Percentiles rank a stretch among this genome's conserved stretches.
Evolutionary conservation across 2,797 vertebrate species (phyloP).

Genomic region (Sebastes taczanowskii): DNA sequence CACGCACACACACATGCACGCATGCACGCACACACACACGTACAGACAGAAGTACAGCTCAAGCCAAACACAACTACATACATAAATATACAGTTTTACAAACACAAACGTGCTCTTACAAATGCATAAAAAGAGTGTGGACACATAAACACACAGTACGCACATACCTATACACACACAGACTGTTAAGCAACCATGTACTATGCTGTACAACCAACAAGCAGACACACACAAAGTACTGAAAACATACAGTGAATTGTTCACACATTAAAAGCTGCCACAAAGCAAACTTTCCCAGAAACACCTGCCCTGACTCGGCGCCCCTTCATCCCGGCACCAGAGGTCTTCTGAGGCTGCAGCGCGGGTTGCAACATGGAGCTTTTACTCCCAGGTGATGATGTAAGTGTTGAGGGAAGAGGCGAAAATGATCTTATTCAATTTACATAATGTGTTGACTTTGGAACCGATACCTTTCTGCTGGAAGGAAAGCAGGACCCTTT

Average conservation of each 20-base stretch:
- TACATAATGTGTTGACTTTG: slow-evolving; percentile 83
- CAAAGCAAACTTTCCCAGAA: slow-evolving; percentile 32
- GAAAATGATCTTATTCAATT: slow-evolving; percentile 76
- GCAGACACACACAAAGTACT: background rate
- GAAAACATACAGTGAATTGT: background rate
- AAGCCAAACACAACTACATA: background rate
- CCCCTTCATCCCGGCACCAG: background rate
- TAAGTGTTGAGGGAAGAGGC: slow-evolving; percentile 69
- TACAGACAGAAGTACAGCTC: background rate
- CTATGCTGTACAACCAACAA: background rate
- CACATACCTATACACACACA: background rate
- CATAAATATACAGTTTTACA: background rate
- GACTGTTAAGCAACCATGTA: background rate
- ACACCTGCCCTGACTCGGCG: slow-evolving; percentile 47
- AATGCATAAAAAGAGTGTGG: background rate
- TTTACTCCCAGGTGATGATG: slow-evolving; percentile 76
- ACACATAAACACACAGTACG: background rate
- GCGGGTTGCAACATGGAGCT: slow-evolving; percentile 7
- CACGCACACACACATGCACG: background rate
- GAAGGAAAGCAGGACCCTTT: slow-evolving; percentile 56
- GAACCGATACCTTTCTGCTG: slow-evolving; percentile 63
- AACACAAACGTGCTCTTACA: background rate
- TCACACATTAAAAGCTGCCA: background rate
- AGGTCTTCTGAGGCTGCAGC: slow-evolving; percentile 47
- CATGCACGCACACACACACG: slow-evolving; percentile 1